Evolutionary conservation across 1,140 invertebrate genomes (phyloP), one percentile per base, ranked within the genome.

Genomic region (Bombus polaris): DNA sequence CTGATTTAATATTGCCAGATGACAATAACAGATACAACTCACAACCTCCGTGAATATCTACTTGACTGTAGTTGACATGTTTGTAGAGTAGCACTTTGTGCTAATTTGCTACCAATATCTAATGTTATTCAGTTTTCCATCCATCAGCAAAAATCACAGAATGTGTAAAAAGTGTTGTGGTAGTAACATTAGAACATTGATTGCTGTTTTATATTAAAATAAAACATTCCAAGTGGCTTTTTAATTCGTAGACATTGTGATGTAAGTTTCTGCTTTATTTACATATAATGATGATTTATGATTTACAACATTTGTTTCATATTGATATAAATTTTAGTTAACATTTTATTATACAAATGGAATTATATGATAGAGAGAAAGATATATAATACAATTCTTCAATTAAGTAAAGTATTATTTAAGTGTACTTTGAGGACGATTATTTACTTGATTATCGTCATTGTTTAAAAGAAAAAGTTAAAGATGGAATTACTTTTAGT

Each of bases 11-110:
- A 47, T 66, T 85, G 47, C 42, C 39, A 25, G 12, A 76, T 44
- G 77, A 85, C n/a, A 86, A 85, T 57, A 68, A 83, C 13, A 80
- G 53, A 42, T 53, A 75, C 25, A n/a, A 85, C 42, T 81, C 86
- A 22, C 76, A 86, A 79, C 83, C 86, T 39, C 83, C 83, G n/a
- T 87, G 86, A 87, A 87, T 72, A 18, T 22, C 5, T 77, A 62
- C 10, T 28, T 59, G 15, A 70, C 2, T 32, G 32, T 59, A 85
- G 68, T 59, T 53, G 76, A 62, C 35, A 25, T 72, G 62, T 59
- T 59, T 81, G 57, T 86, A 83, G 71, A 70, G 42, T n/a, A 86
- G 59, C 71, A 57, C 72, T 57, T 35, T 12, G 80, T 73, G 80
- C 35, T 70, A n/a, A 83, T 66, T 74, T 66, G 53, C 47, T 59